phyloP scores from a whole-genome alignment of 2,797 vertebrate genomes.

The Squalus acanthias region DNA sequence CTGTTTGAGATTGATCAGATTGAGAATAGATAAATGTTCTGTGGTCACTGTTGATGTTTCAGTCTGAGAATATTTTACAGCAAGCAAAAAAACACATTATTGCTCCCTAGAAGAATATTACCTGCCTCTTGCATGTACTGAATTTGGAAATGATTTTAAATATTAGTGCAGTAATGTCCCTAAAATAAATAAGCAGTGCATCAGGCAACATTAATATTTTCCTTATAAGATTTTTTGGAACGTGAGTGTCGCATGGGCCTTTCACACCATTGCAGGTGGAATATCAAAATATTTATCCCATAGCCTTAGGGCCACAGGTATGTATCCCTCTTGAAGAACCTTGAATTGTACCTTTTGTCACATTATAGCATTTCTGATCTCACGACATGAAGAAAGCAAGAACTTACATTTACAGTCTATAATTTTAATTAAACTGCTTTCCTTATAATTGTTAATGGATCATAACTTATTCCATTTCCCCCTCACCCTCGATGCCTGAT shows the following conservation, averaged over 20 bases:
- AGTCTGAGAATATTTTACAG: neutral
- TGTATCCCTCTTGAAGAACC: neutral
- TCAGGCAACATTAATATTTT: neutral
- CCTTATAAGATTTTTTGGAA: neutral
- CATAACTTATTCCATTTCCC: neutral
- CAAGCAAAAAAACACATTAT: too few species aligned
- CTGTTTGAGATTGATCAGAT: neutral
- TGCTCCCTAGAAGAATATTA: too few species aligned
- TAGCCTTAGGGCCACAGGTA: neutral
- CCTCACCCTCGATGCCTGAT: neutral
- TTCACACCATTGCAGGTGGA: neutral
- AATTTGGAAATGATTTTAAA: slow-evolving; percentile 30
- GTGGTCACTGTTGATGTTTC: neutral
- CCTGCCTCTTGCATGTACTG: neutral
- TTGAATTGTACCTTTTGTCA: neutral
- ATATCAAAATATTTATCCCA: neutral
- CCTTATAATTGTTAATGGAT: neutral
- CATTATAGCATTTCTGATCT: neutral
- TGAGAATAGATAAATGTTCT: neutral
- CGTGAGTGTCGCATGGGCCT: neutral
- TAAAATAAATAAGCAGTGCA: neutral
- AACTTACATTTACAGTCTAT: neutral
- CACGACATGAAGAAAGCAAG: neutral
- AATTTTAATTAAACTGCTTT: neutral
- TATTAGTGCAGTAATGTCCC: neutral